Base-by-base conservation (phyloP, 2,797 vertebrate genomes). In the Myripristis murdjan region DNA sequence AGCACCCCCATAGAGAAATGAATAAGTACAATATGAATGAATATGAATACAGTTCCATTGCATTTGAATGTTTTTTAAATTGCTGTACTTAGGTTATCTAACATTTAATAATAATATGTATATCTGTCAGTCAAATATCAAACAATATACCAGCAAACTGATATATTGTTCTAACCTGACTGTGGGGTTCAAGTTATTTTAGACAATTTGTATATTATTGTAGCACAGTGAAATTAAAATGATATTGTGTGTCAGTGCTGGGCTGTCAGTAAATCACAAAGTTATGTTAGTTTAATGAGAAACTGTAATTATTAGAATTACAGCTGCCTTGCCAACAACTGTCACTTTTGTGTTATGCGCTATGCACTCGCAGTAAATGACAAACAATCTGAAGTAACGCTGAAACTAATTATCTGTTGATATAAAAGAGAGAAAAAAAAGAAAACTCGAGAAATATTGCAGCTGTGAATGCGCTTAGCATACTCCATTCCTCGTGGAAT, bases 401-500 rank as follows among this genome's bases (percentile, higher is more conserved):
- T 64, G 57, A 15, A 39, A 53, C 59, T 72, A 70, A 81, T 77
- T 63, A 72, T 58, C 53, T 52, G 48, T 33, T 44, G 46, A 78
- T 65, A 43, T 52, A 31, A 71, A 63, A 56, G 41, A n/a, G n/a
- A n/a, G n/a, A n/a, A n/a, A n/a, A n/a, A n/a, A n/a, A n/a, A 15
- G 64, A 61, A 72, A 73, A 44, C 5, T 48, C 48, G 62, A 81
- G 70, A 69, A 69, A 76, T 68, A 57, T 18, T 22, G 22, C 60
- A 76, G 74, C 64, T 64, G 71, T 41, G 60, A 59, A 56, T 44
- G 1, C 0, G 2, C 33, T 63, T 12, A 12, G 47, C 12, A 1
- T 64, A 51, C 81, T 66, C 11, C 0, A 3, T 62, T 70, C 67
- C 57, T 68, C 14, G 53, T 61, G 59, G 43, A 52, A 18, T 12